Evolutionary conservation across 2,888 invertebrate species (phyloP), one percentile per base, ranked within the genome.

Genomic region (Clitarchus hookeri): DNA sequence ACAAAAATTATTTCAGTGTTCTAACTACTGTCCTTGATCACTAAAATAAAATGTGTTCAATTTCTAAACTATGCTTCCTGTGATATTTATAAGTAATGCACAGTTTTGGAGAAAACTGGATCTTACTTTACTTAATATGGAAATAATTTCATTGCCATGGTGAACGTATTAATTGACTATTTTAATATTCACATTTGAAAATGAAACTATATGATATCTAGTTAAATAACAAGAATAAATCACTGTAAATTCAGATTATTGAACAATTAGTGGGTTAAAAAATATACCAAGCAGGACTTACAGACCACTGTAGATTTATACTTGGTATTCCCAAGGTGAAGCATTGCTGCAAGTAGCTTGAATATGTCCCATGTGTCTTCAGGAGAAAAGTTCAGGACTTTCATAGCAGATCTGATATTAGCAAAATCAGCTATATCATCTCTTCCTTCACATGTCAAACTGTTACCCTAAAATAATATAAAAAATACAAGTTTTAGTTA

Each of bases 251-350:
- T 48, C 16, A 48, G 48, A 13, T 16, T 48, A 48, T 11, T 16
- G 16, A 48, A 48, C 12, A 44, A 11, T 26, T 44, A 83, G 11
- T 8, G 44, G 23, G 44, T 8, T 36, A 11, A 83, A 44, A 48
- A 48, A 12, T 8, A 13, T 84, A 26, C 25, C 44, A 44, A 85
- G 12, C 36, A 27, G 36, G 27, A 87, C 89, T 89, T 87, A 91
- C 91, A 92, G 80, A 95, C 93, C 8, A 91, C 91, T 9, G 93
- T 94, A 77, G 95, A 93, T 90, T 95, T 96, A 90, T 98, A 98
- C 90, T 95, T 95, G 86, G 98, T 92, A 91, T 99, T 99, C 48
- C 99, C 99, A 87, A 98, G 92, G 92, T 99, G 98, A 85, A 99
- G 92, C 88, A 99, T 95, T 2, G 97, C 95, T 0, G 97, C 96